A percentile compares a stretch with the other conserved stretches of the same genome.
Evolutionary conservation across 2,113 vertebrate species (phyloP).

Genomic region (Phylloscopus trochilus): DNA sequence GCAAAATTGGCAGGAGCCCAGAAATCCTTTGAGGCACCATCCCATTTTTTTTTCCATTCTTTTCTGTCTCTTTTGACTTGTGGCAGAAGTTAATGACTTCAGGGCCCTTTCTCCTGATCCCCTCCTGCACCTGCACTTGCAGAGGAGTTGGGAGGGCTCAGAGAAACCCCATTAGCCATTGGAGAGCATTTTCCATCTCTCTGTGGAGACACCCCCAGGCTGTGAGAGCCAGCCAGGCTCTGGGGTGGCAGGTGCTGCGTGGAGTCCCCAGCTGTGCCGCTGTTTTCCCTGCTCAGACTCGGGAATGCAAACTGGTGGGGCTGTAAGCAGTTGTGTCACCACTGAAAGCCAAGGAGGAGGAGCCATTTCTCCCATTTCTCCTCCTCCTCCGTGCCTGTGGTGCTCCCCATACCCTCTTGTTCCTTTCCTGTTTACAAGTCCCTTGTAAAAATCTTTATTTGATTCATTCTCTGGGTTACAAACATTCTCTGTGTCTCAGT

Average conservation of each 20-base stretch:
- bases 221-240: not conserved
- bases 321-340: constrained; percentile 56
- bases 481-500: not conserved
- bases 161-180: not conserved
- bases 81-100: not conserved
- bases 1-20: not conserved
- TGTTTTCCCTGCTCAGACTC: not conserved
- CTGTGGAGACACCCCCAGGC: not conserved
- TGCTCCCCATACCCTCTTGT: not conserved
- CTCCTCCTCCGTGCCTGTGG: not conserved
- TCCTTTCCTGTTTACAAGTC: not conserved
- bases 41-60: not conserved
- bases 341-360: not conserved
- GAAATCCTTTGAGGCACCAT: not conserved
- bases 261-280: not conserved
- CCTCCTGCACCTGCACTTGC: not conserved
- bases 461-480: not conserved
- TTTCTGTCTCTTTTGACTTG: not conserved
- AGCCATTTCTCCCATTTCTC: not conserved
- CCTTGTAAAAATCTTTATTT: not conserved
- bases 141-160: not conserved
- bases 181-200: not conserved
- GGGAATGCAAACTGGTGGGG: not conserved
- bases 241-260: not conserved
- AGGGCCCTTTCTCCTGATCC: not conserved